Evolutionary conservation across 1,140 invertebrate species (phyloP).

Genomic region (Pseudomyrmex dendroicus): DNA sequence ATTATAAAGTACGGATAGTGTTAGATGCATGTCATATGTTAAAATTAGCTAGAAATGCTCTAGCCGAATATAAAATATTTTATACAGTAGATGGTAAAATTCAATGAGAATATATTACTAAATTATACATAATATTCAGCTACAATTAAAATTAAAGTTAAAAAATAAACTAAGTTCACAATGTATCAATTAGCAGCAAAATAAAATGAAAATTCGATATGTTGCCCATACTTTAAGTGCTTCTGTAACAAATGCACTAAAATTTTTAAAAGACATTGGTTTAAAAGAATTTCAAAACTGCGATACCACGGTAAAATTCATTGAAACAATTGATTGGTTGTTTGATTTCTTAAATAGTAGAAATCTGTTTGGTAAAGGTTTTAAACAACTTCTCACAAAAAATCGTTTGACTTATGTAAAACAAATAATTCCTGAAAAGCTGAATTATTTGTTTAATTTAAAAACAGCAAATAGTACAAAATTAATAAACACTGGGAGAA

Average conservation of each 20-base stretch:
- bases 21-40: constrained; percentile 7
- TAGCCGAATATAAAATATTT: not conserved
- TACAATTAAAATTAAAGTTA: not conserved
- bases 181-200: constrained; percentile 1
- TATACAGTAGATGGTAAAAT: not conserved
- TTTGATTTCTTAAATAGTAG: not conserved
- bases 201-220: not conserved
- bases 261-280: not conserved
- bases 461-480: too few relatives aligned
- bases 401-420: too few relatives aligned
- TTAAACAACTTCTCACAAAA: not conserved
- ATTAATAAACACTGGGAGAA: too few relatives aligned
- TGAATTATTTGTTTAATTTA: too few relatives aligned
- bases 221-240: not conserved
- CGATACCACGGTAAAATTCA: not conserved
- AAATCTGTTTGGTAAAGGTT: not conserved
- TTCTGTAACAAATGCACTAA: not conserved
- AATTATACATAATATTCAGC: not conserved
- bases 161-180: constrained; percentile 3
- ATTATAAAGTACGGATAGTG: not conserved
- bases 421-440: too few relatives aligned
- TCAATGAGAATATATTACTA: not conserved
- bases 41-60: not conserved
- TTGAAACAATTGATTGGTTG: not conserved
- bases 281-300: not conserved